Base-by-base conservation (phyloP, 2,113 vertebrate genomes). In the Centropristis striata region DNA sequence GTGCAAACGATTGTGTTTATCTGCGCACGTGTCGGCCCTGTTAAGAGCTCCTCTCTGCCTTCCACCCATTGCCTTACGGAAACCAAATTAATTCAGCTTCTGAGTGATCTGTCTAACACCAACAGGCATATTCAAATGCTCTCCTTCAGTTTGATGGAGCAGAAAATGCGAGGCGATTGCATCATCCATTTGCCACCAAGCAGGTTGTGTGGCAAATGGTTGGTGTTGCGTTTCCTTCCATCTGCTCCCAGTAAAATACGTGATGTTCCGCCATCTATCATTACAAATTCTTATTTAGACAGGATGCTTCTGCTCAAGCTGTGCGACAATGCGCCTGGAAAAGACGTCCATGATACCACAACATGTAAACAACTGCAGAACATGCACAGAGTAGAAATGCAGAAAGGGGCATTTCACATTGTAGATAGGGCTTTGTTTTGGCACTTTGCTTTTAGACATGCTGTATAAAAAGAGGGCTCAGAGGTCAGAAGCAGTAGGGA, bases 131-230 rank as follows among this genome's bases (percentile, higher is more conserved):
- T 78, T 90, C 77, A 67, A 73, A 75, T 21, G 50, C 67, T 80
- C 55, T 44, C 64, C 60, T 80, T 76, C 82, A 72, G 81, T 78
- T 53, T 82, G 80, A 87, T 68, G 78, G 79, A 85, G 87, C 85
- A 70, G 86, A 81, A 88, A 85, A 90, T 82, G 50, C 1, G 11
- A 63, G 54, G 44, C 41, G n/a, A 84, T 88, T 74, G 88, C 76
- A 84, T 86, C 89, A 91, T 81, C 50, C 70, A 32, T 83, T 87
- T 80, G 47, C 77, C 79, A 72, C 71, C 81, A 75, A 90, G 83
- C 80, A 80, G 78, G 42, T 32, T 32, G 32, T 32, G 32, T 32
- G 32, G 32, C 32, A 32, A 32, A 32, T 32, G 32, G 32, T 32
- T 32, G 32, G 78, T 77, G 78, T 86, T 73, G 67, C 15, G 2